Conservation (phyloP, 2,888 invertebrate species). For the Miltochrista miniata region DNA sequence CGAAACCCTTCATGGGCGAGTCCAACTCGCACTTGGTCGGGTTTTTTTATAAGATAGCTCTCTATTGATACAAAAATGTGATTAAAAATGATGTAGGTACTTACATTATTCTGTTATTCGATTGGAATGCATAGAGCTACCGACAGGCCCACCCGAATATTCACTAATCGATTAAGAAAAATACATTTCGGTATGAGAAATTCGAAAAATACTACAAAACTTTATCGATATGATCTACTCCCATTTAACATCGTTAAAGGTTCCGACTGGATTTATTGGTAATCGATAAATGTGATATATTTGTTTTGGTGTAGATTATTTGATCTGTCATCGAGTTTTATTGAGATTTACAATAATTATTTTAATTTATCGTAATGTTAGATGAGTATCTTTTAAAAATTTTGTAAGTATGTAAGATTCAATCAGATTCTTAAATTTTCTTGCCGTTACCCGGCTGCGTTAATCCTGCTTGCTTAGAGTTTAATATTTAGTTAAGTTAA, state of each 20-base stretch:
- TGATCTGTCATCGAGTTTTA: constrained; percentile 30
- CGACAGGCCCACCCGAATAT: constrained; percentile 55
- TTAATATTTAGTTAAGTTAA: too few species aligned
- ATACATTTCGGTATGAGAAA: constrained; percentile 59
- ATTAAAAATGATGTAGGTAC: too few species aligned
- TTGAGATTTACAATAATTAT: constrained; percentile 29
- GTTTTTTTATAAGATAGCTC: too few species aligned
- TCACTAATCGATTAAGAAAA: constrained; percentile 61
- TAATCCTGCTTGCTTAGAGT: too few species aligned
- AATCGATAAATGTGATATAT: constrained; percentile 64
- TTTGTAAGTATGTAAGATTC: background rate
- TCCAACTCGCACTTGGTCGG: too few species aligned
- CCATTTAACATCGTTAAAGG: constrained; percentile 65
- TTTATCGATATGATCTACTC: constrained; percentile 64
- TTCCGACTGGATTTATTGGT: constrained; percentile 64
- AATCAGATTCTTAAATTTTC: too few species aligned
- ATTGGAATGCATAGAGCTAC: constrained; percentile 49
- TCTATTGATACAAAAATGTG: too few species aligned
- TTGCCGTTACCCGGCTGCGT: too few species aligned
- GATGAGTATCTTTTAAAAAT: constrained; percentile 1
- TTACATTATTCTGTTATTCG: constrained; percentile 20
- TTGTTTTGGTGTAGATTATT: constrained; percentile 49
- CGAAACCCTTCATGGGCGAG: too few species aligned
- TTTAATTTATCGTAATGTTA: constrained; percentile 12
- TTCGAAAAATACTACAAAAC: constrained; percentile 51